These are phyloP conservation scores for Furcifer pardalis DNA, from an alignment of 2,797 vertebrate genomes.

Conservation along the genomic window DNA sequence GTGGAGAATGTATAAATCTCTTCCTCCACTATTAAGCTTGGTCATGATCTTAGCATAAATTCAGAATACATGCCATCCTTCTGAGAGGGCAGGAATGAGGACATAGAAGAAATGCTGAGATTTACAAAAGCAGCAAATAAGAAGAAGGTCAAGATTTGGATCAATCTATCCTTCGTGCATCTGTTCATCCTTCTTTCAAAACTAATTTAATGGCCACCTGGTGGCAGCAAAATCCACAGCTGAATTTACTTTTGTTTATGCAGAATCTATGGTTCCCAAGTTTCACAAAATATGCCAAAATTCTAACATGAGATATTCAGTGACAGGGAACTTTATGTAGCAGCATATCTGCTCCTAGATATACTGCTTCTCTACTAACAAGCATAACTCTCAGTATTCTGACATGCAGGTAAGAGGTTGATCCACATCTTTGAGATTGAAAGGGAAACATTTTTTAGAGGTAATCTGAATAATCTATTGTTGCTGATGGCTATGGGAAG, in stretches of 20 bases:
- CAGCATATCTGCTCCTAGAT: background rate
- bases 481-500: too few relatives aligned
- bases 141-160: background rate
- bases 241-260: background rate
- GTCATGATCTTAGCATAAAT: background rate
- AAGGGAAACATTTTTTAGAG: too few relatives aligned
- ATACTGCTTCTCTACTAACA: too few relatives aligned
- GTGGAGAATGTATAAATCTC: background rate
- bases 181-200: background rate
- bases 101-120: too few relatives aligned
- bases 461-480: too few relatives aligned
- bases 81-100: background rate
- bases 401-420: too few relatives aligned
- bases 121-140: background rate
- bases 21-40: background rate
- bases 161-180: background rate
- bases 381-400: too few relatives aligned
- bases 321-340: background rate
- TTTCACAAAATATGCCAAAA: background rate
- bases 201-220: background rate
- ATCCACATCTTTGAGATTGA: too few relatives aligned
- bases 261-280: background rate
- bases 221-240: background rate
- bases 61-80: background rate
- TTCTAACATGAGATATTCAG: background rate